These are phyloP conservation scores for Lepidochitona cinerea DNA, from an alignment of 2,888 invertebrate species.

Conservation along the genomic window DNA sequence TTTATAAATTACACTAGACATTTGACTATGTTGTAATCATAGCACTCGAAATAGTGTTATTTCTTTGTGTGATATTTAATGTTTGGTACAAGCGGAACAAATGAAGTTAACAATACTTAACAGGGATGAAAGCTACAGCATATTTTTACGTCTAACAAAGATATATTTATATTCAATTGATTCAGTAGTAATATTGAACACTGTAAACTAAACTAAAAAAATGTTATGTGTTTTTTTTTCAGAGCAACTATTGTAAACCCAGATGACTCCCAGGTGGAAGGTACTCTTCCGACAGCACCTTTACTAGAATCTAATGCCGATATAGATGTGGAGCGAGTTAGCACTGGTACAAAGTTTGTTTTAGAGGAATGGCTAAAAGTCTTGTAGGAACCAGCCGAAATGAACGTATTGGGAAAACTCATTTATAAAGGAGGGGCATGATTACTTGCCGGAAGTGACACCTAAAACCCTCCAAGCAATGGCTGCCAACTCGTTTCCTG, in stretches of 20 bases:
- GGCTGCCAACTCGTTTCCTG: background rate
- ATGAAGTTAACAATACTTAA: no score
- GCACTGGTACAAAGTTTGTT: constrained; percentile 63
- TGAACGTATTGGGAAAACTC: background rate
- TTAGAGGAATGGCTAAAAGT: constrained; percentile 55
- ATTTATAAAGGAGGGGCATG: background rate
- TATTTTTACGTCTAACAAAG: no score
- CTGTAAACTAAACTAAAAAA: no score
- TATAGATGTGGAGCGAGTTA: constrained; percentile 52
- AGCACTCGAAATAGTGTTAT: no score
- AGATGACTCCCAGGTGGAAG: constrained; percentile 29
- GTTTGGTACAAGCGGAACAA: no score
- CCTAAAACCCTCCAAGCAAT: background rate
- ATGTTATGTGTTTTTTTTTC: no score
- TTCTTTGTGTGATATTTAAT: no score
- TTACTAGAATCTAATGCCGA: constrained; percentile 42
- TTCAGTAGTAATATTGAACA: no score
- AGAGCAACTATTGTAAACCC: constrained; percentile 15
- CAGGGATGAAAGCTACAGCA: no score
- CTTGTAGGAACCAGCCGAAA: background rate
- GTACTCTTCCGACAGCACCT: constrained; percentile 34
- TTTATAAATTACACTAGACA: no score
- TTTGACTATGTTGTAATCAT: no score
- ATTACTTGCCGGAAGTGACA: background rate
- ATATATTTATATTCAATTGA: no score